A percentile compares a stretch with the other conserved stretches of the same genome.
phyloP scores from a whole-genome alignment of 2,113 vertebrate species.

The Marmota flaviventris region DNA sequence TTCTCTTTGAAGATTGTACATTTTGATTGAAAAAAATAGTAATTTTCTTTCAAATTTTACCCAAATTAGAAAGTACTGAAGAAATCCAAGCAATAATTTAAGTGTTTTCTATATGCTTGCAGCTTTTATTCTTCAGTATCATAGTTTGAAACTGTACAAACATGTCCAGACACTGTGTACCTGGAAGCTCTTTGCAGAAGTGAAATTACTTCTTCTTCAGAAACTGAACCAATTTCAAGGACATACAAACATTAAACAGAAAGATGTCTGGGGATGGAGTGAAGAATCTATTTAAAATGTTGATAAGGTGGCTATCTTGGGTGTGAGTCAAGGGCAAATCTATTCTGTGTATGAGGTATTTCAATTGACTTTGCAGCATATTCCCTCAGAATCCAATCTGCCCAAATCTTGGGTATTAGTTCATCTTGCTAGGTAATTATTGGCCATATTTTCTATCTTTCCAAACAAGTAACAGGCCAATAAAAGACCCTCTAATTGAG shows the following conservation, averaged over 20 bases:
- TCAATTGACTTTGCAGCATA: neutral
- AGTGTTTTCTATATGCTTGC: neutral
- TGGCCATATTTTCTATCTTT: conserved; percentile 25
- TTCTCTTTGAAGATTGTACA: neutral
- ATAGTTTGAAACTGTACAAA: neutral
- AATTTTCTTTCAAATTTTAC: conserved; percentile 19
- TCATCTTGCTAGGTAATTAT: conserved; percentile 36
- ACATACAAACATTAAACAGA: neutral
- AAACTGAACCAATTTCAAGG: neutral
- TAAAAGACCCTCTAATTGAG: conserved; percentile 52
- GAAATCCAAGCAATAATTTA: neutral
- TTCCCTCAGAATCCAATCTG: neutral
- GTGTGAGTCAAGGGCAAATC: neutral
- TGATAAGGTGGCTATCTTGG: neutral
- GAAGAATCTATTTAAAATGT: neutral
- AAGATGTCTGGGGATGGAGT: neutral
- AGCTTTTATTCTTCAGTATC: neutral
- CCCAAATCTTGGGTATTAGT: neutral
- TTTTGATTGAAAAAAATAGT: neutral
- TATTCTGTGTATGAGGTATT: neutral
- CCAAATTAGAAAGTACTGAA: neutral
- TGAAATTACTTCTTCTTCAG: neutral
- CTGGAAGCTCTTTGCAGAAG: neutral
- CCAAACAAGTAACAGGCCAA: conserved; percentile 36
- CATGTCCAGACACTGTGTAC: neutral